These are phyloP conservation scores for Pelecanoides urinatrix DNA, from an alignment of 2,113 vertebrate genomes.

Conservation along the genomic window DNA sequence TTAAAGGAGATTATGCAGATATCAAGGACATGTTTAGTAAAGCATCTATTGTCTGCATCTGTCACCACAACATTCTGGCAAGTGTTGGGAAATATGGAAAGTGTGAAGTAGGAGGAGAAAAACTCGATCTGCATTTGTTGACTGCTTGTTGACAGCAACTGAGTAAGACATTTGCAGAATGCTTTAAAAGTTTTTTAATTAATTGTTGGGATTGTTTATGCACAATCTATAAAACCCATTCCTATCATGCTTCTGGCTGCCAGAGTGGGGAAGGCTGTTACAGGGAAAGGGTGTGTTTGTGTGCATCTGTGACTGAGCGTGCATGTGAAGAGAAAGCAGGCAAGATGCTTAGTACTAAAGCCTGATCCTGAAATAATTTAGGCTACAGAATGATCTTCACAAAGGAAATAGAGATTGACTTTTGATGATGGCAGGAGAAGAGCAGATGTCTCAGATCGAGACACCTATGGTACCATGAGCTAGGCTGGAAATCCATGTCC, in stretches of 20 bases:
- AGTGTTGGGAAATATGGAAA: constrained; percentile 55
- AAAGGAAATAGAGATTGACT: neutral
- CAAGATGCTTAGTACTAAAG: neutral
- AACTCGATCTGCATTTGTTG: constrained; percentile 25
- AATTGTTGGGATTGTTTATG: constrained; percentile 32
- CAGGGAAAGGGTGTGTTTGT: neutral
- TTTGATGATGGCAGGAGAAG: neutral
- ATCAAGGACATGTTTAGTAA: constrained; percentile 57
- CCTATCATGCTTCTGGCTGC: neutral
- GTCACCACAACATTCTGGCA: constrained; percentile 44
- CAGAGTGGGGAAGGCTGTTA: neutral
- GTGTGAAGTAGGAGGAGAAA: constrained; percentile 58
- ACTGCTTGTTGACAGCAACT: constrained; percentile 52
- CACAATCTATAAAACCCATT: neutral
- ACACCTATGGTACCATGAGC: neutral
- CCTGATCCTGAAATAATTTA: neutral
- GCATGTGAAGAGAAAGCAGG: neutral
- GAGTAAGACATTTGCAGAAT: constrained; percentile 26
- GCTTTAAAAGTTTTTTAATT: constrained; percentile 25
- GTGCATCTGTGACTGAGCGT: neutral
- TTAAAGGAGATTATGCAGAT: constrained; percentile 65
- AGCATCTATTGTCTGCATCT: constrained; percentile 46
- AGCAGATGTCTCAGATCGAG: neutral
- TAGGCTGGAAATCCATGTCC: neutral
- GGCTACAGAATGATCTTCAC: neutral